Evolutionary conservation across 2,113 vertebrate species (phyloP).

Genomic region (Lates calcarifer): DNA sequence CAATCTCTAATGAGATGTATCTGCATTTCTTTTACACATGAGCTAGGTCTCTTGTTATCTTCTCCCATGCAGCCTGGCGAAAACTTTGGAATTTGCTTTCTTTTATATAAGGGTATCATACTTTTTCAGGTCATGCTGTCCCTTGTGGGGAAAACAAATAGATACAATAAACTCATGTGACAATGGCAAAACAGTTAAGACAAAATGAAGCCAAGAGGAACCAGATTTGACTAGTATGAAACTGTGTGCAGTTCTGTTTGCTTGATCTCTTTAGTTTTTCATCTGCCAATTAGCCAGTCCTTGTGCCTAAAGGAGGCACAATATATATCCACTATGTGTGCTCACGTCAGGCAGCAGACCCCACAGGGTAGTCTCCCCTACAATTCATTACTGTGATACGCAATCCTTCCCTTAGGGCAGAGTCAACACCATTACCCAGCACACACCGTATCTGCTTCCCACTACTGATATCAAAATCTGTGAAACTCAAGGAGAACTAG

Average conservation of each 20-base stretch:
- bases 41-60: conserved; percentile 18
- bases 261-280: conserved; percentile 32
- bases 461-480: conserved; percentile 62
- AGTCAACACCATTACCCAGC: conserved; percentile 52
- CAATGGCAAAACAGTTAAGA: conserved; percentile 20
- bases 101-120: conserved; percentile 28
- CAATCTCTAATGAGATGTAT: neutral
- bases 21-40: conserved; percentile 10
- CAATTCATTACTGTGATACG: conserved; percentile 68
- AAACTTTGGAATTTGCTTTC: conserved; percentile 27
- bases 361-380: conserved; percentile 37
- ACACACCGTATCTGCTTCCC: conserved; percentile 39
- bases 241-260: conserved; percentile 2
- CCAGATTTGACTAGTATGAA: neutral
- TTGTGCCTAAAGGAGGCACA: conserved; percentile 52
- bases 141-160: conserved; percentile 42
- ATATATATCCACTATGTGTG: conserved; percentile 60
- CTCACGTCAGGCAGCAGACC: conserved; percentile 40
- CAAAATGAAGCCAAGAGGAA: conserved; percentile 44
- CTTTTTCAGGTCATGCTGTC: conserved; percentile 43
- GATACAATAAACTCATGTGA: conserved; percentile 32
- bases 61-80: neutral
- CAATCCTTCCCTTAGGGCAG: conserved; percentile 56
- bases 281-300: conserved; percentile 59
- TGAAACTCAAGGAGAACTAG: conserved; percentile 59